A percentile compares a stretch with the other conserved stretches of the same genome.
phyloP scores from a whole-genome alignment of 2,888 invertebrate species.

The Aquatica leii region DNA sequence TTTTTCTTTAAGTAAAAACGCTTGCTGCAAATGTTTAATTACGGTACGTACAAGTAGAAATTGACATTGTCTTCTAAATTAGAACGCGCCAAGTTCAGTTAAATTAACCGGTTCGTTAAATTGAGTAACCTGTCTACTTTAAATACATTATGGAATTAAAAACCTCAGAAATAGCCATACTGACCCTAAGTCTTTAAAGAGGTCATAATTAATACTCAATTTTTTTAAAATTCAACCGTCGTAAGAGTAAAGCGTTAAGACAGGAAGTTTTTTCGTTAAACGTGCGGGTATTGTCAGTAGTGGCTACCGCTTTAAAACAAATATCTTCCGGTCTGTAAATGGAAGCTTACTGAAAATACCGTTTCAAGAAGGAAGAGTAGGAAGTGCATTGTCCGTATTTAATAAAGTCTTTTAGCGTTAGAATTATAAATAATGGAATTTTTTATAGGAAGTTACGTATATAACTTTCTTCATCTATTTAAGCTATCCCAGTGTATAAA shows the following conservation, averaged over 20 bases:
- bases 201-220: background rate
- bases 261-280: conserved; percentile 21
- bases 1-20: conserved; percentile 23
- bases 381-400: conserved; percentile 30
- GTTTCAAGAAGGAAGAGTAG: conserved; percentile 20
- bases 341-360: conserved; percentile 25
- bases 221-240: background rate
- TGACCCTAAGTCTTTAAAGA: conserved; percentile 23
- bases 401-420: background rate
- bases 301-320: conserved; percentile 16
- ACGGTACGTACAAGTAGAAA: conserved; percentile 18
- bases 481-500: too few relatives aligned
- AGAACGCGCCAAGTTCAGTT: conserved; percentile 17
- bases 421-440: too few relatives aligned
- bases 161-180: conserved; percentile 11
- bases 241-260: conserved; percentile 2
- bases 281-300: conserved; percentile 14
- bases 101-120: conserved; percentile 21
- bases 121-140: conserved; percentile 20
- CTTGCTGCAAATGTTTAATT: conserved; percentile 23
- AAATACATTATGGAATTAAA: conserved; percentile 20
- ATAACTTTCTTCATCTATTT: too few relatives aligned
- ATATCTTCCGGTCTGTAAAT: conserved; percentile 30
- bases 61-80: conserved; percentile 19
- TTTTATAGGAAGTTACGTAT: too few relatives aligned